Evolutionary conservation across 2,888 invertebrate genomes (phyloP), one percentile per base, ranked within the genome.

Genomic region (Caenorhabditis macrosperma): DNA sequence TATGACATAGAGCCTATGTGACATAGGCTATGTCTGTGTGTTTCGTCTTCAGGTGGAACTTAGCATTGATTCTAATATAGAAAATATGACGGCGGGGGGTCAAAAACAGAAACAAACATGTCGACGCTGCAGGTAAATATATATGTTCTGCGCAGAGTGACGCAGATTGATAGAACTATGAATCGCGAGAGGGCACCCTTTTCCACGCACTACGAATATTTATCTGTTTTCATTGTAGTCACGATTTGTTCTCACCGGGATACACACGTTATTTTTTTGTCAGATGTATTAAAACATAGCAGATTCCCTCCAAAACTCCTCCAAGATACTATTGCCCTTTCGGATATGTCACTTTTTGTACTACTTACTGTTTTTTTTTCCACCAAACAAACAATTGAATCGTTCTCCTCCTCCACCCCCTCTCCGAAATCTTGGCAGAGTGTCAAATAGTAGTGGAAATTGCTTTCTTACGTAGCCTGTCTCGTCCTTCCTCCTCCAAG

Each of bases 401-500:
- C 26, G 26, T 41, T 38, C n/a, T 38, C 46, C 28, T 46, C 22
- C 41, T 60, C 38, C 57, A 33, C 59, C 33, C 22, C 28, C 33
- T 68, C 35, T 30, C 50, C 22, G 24, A 59, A 57, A 64, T 75
- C 66, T 54, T 64, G 72, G 66, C 75, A 67, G 46, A 64, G 67
- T 67, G 60, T 75, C 67, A 61, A 75, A 63, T 67, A 64, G 60
- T 67, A 60, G 59, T 59, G 57, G 20, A 59, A 54, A 64, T 63
- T 64, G 57, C 64, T 57, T 57, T 60, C 60, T 26, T 55, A 59
- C 63, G 55, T 63, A 55, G 20, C 28, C 46, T 54, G 38, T 38
- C 64, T 26, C n/a, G n/a, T n/a, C 35, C 33, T 38, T 63, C 48
- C 64, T 64, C 59, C 44, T 74, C 64, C 57, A 57, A 64, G 64